Base-by-base conservation (phyloP, 2,113 vertebrate species). In the Podocnemis expansa region DNA sequence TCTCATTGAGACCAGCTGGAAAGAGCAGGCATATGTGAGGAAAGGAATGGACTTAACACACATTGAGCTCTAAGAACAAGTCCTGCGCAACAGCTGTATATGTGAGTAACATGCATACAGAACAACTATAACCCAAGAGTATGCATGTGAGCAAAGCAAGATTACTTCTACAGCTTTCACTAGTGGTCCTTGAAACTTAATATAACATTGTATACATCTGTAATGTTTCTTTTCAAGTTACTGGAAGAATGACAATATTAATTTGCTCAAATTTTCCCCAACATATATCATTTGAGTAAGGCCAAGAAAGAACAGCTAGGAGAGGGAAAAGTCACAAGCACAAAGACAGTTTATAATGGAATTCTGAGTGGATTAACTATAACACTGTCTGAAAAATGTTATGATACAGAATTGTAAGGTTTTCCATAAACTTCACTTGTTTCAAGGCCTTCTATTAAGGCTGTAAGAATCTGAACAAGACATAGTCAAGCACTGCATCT, bases 291-390 rank as follows among this genome's bases (percentile, higher is more conserved):
- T 80, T 56, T 43, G 24, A 45, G 63, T 31, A 21, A 87, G 13
- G 45, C 49, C 73, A 95, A 90, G 84, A 83, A 90, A 90, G 63
- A 92, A 76, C 60, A 92, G n/a, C 27, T 92, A 95, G 87, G 92
- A 93, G 84, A 34, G 88, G 86, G 91, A 82, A 16, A 73, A 78
- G 43, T 31, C 49, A 93, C 27, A 91, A 91, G 82, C 52, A 91
- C 27, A 93, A 90, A 93, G 82, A 43, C 2, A 54, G 91, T 27
- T 78, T 73, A 21, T 4, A 85, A 43, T 41, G 38, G 70, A 75
- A 43, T 10, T 75, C 10, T 43, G 70, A 60, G 13, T 31, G 34
- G 5, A 75, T 13, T 43, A 75, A 25, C 38, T 75, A 75, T 25
- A 75, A 21, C 22, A 7, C 38, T 75, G 70, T 75, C 43, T 25